Evolutionary conservation across 2,888 invertebrate genomes (phyloP).

Genomic region (Caradrina kadenii): DNA sequence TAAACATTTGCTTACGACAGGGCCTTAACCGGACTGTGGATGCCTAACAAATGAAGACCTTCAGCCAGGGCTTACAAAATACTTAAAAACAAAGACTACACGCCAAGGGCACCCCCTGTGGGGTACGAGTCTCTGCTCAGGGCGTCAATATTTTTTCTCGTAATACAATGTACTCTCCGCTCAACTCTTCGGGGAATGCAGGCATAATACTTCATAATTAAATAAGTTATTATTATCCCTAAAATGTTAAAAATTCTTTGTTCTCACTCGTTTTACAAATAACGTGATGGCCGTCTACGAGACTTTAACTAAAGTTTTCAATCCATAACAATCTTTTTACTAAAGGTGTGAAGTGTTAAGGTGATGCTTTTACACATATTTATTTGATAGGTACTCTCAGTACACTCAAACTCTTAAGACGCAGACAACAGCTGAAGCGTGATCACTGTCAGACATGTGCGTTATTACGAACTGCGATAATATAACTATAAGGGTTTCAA

Average conservation of each 20-base stretch:
- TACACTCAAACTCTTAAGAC: background rate
- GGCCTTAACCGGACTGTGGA: too few species aligned
- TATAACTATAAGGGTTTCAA: too few species aligned
- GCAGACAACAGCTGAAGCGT: background rate
- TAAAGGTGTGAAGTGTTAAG: conserved; percentile 1
- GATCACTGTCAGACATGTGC: background rate
- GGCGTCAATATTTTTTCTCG: too few species aligned
- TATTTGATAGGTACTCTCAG: background rate
- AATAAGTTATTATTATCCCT: background rate
- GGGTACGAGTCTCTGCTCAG: too few species aligned
- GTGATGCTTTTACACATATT: background rate
- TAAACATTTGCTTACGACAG: too few species aligned
- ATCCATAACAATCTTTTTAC: conserved; percentile 3
- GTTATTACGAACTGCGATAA: too few species aligned
- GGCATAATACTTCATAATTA: background rate
- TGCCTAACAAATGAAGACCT: too few species aligned
- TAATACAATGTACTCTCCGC: too few species aligned
- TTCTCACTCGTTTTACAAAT: background rate
- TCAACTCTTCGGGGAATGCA: too few species aligned
- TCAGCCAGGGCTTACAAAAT: too few species aligned
- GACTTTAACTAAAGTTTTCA: background rate
- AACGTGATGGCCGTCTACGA: background rate
- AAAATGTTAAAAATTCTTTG: background rate
- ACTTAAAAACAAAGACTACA: too few species aligned
- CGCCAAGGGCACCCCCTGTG: too few species aligned